phyloP scores from a whole-genome alignment of 2,888 invertebrate genomes.

The Hydrotaea cyrtoneurina region DNA sequence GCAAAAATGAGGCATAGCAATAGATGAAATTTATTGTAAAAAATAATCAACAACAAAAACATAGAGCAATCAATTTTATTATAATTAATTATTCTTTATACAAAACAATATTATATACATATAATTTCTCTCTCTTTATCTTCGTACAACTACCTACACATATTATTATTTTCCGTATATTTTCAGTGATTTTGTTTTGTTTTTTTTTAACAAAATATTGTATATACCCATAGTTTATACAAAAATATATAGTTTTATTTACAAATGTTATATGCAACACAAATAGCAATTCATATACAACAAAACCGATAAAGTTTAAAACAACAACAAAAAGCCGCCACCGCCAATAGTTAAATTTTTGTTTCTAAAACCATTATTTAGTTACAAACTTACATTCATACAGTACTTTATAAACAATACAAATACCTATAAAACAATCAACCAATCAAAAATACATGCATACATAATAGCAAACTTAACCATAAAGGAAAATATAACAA shows the following conservation, averaged over 20 bases:
- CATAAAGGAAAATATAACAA: conserved; percentile 43
- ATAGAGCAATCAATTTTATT: conserved; percentile 50
- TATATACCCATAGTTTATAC: conserved; percentile 8
- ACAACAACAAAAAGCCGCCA: conserved; percentile 56
- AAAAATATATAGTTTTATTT: conserved; percentile 53
- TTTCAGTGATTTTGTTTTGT: conserved; percentile 48
- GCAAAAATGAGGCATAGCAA: conserved; percentile 67
- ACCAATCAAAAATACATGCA: conserved; percentile 62
- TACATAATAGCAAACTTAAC: conserved; percentile 23
- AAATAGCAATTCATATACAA: conserved; percentile 37
- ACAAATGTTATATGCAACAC: conserved; percentile 46
- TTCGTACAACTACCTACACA: conserved; percentile 22
- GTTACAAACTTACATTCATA: conserved; percentile 4
- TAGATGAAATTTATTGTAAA: conserved; percentile 61
- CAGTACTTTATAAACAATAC: conserved; percentile 11
- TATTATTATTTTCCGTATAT: conserved; percentile 39
- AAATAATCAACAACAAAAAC: conserved; percentile 39
- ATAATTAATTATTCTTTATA: conserved; percentile 51
- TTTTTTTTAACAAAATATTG: conserved; percentile 39
- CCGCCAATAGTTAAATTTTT: conserved; percentile 68
- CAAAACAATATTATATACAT: conserved; percentile 20
- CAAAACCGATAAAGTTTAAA: conserved; percentile 44
- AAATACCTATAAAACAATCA: conserved; percentile 50
- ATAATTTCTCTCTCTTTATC: conserved; percentile 5
- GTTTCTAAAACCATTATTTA: conserved; percentile 32